These are phyloP conservation scores for Corticium candelabrum DNA, from an alignment of 37 sponge, comb jelly and placozoan genomes.

Conservation along the genomic window DNA sequence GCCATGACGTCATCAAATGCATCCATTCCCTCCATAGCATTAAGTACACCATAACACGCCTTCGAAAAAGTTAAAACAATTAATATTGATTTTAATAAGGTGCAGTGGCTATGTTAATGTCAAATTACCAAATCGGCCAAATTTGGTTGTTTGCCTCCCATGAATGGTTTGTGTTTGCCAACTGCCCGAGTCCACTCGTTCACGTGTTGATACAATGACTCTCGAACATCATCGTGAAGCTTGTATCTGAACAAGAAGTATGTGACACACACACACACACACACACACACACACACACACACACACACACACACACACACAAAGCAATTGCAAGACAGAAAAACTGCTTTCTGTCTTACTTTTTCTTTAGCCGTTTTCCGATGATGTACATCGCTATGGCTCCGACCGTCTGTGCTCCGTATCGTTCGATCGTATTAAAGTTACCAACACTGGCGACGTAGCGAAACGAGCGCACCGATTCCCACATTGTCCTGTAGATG, in stretches of 20 bases:
- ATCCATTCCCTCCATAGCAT: constrained; percentile 64
- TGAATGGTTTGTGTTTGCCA: constrained; percentile 40
- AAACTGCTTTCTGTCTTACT: constrained; percentile 22
- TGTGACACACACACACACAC: neutral
- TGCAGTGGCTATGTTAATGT: neutral
- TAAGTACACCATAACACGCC: constrained; percentile 82
- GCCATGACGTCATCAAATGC: constrained; percentile 60
- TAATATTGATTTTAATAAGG: neutral
- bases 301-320: neutral
- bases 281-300: constrained; percentile 5
- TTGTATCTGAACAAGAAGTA: constrained; percentile 31
- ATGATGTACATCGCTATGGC: constrained; percentile 75
- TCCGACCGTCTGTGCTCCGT: constrained; percentile 64
- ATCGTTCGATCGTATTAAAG: constrained; percentile 57
- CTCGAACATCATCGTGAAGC: constrained; percentile 57
- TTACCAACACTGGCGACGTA: constrained; percentile 55
- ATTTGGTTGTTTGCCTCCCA: constrained; percentile 83
- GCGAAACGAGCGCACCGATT: constrained; percentile 58
- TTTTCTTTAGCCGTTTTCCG: constrained; percentile 52
- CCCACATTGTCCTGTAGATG: constrained; percentile 70
- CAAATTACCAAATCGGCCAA: constrained; percentile 81
- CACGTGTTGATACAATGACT: constrained; percentile 46
- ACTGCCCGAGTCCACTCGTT: constrained; percentile 64
- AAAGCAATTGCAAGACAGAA: neutral
- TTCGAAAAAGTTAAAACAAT: constrained; percentile 7